phyloP scores from a whole-genome alignment of 2,797 vertebrate species.

The Lepus oiostolus region DNA sequence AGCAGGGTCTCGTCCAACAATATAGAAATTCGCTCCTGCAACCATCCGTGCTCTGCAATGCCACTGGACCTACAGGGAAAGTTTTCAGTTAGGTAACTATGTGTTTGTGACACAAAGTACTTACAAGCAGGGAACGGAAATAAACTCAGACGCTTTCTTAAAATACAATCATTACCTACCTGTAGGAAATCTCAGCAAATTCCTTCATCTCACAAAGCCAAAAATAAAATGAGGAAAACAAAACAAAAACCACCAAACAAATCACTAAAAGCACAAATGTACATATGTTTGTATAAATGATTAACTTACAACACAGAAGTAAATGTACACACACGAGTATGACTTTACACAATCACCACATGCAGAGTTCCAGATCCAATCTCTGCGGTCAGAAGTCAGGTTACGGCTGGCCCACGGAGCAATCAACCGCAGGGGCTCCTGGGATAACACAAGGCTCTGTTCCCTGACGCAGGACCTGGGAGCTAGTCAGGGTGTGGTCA shows the following conservation, averaged over 20 bases:
- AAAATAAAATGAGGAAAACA: not conserved
- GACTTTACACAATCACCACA: not conserved
- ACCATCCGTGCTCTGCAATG: conserved; percentile 99
- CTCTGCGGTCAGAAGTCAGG: not conserved
- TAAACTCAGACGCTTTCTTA: not conserved
- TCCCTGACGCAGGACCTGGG: not conserved
- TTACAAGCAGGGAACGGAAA: not conserved
- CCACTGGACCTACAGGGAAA: conserved; percentile 95
- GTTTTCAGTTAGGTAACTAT: not conserved
- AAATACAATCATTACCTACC: not conserved
- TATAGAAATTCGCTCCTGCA: conserved; percentile 99
- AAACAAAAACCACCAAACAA: not conserved
- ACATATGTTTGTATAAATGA: not conserved
- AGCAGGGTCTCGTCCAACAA: conserved; percentile 98
- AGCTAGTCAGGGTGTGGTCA: not conserved
- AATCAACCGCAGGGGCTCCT: not conserved
- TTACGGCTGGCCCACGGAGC: not conserved
- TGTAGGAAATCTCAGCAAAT: not conserved
- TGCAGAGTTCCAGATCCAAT: not conserved
- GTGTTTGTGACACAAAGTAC: not conserved
- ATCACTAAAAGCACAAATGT: not conserved
- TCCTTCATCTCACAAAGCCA: not conserved
- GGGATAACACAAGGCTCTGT: not conserved
- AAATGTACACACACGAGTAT: not conserved
- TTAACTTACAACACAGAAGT: not conserved